These are phyloP conservation scores for Bombus waltoni DNA, from an alignment of 1,140 invertebrate species.

Conservation along the genomic window DNA sequence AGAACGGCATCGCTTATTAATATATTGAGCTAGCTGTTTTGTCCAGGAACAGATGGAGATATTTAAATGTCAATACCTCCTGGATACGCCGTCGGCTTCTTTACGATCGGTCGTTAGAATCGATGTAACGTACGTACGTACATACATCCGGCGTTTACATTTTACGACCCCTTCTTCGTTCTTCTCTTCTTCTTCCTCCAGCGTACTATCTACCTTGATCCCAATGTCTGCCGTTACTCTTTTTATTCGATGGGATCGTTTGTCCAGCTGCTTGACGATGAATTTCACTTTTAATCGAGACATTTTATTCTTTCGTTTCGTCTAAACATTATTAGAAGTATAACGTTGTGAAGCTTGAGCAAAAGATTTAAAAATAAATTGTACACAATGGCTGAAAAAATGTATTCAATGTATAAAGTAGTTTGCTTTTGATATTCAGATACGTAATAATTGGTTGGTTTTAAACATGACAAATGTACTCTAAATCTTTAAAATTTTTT, in stretches of 20 bases:
- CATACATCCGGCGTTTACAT: constrained; percentile 75
- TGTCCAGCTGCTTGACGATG: too few species aligned
- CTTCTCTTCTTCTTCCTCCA: constrained; percentile 67
- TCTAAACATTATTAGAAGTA: too few species aligned
- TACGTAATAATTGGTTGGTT: too few species aligned
- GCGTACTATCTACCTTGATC: constrained; percentile 32
- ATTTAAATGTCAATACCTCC: constrained; percentile 77
- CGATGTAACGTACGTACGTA: constrained; percentile 68
- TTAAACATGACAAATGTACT: too few species aligned
- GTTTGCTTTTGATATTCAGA: too few species aligned
- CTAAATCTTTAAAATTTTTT: too few species aligned
- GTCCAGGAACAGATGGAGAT: constrained; percentile 73
- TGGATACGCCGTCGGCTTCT: constrained; percentile 71
- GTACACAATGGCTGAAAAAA: too few species aligned
- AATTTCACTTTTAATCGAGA: too few species aligned
- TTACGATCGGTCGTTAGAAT: constrained; percentile 76
- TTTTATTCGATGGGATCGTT: neutral
- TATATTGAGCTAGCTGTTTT: constrained; percentile 54
- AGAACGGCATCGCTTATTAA: constrained; percentile 49
- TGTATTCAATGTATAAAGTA: too few species aligned
- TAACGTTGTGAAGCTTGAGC: too few species aligned
- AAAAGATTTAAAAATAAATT: too few species aligned
- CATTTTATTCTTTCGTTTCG: too few species aligned
- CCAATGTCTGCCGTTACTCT: neutral
- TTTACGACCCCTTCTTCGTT: constrained; percentile 72